Base-by-base conservation (phyloP, 2,888 invertebrate species). In the Baccha elongata region DNA sequence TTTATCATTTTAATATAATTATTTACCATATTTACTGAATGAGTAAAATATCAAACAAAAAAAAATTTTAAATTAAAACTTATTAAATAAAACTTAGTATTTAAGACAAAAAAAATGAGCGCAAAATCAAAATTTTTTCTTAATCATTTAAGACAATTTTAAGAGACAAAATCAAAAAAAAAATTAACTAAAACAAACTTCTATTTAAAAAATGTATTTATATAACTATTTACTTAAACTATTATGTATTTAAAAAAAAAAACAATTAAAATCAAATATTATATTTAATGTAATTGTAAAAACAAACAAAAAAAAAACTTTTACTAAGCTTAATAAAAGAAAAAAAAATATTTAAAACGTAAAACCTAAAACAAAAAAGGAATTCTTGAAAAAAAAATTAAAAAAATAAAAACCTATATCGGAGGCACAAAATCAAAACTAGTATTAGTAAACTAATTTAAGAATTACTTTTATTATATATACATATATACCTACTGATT, bases 381-480 rank as follows among this genome's bases (percentile, higher is more conserved):
- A 32, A 35, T 17, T 42, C 3, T 35, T 42, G 40, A 68, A n/a
- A 35, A 55, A 21, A 8, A 17, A 67, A 72, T 19, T 1, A 48
- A 79, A 19, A 26, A 17, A 19, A 62, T 37, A 13, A 84, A 85
- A 85, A 84, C 85, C 53, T 85, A 86, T 86, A 86, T 86, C 86
- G 87, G 86, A 86, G 86, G 87, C 87, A 87, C 86, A 86, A 87
- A 87, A 87, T 87, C 87, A 87, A 87, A 87, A 87, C 85, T 86
- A 86, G 85, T 72, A 72, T 86, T 85, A 86, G 84, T 26, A 26
- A 58, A 40, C 74, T 85, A 85, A 72, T 74, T 86, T 84, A 85
- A 86, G 85, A 78, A 71, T 69, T 84, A 84, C 76, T 84, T 79
- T 73, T 84, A 83, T 73, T 83, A 83, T 73, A 85, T 72, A 75